Percentiles rank a stretch among this genome's conserved stretches.
Conservation (phyloP, 2,797 vertebrate genomes). For the Lacerta bilineata region DNA sequence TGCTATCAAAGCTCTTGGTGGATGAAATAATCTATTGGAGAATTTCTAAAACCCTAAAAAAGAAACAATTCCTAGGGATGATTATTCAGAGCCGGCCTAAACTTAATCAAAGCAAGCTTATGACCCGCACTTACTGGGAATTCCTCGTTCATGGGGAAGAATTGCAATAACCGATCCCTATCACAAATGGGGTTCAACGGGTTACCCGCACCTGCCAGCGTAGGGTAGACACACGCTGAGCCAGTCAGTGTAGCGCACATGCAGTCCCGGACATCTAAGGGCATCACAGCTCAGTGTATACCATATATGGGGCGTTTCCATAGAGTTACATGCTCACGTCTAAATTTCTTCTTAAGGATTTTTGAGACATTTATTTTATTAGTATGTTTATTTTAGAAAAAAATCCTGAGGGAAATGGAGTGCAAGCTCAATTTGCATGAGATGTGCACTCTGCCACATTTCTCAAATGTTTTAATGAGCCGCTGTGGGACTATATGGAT, state of each 20-base stretch:
- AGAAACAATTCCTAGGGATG: neutral
- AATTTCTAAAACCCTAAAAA: neutral
- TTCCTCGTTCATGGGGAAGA: no score
- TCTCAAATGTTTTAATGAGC: constrained; percentile 63
- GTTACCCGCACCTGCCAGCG: no score
- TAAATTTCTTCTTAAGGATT: constrained; percentile 16
- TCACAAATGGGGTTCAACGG: no score
- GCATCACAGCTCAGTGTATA: neutral
- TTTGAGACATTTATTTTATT: constrained; percentile 16
- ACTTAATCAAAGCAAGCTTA: no score
- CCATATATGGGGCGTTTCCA: neutral
- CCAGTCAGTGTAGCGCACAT: no score
- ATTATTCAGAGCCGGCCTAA: neutral
- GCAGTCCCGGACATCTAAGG: no score
- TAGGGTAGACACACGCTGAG: no score
- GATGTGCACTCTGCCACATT: constrained; percentile 38
- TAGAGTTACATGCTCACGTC: neutral
- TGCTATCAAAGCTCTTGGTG: neutral
- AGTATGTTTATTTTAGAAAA: neutral
- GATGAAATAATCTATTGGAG: neutral
- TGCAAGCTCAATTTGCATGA: constrained; percentile 36
- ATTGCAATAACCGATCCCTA: no score
- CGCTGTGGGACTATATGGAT: constrained; percentile 56
- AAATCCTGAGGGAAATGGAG: neutral
- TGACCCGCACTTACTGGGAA: no score